A percentile compares a stretch with the other conserved stretches of the same genome.
phyloP scores from a whole-genome alignment of 2,888 invertebrate genomes.

The Eupithecia exiguata region DNA sequence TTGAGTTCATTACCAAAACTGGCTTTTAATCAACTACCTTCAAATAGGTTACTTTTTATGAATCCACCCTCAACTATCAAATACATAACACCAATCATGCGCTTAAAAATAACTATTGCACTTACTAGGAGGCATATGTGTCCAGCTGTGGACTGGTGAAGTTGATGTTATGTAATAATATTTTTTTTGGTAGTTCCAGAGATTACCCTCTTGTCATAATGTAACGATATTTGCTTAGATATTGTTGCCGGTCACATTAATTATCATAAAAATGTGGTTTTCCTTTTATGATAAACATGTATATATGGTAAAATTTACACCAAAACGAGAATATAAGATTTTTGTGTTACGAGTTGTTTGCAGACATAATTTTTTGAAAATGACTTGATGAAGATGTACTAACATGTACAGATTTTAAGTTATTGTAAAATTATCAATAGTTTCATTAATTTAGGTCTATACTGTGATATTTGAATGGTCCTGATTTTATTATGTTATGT shows the following conservation, averaged over 20 bases:
- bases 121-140: background rate
- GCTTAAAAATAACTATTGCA: too few species aligned
- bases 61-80: too few species aligned
- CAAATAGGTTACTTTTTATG: too few species aligned
- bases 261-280: background rate
- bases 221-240: background rate
- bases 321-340: too few species aligned
- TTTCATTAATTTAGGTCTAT: background rate
- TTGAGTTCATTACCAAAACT: too few species aligned
- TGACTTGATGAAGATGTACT: background rate
- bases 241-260: background rate
- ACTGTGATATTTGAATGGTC: too few species aligned
- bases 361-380: background rate
- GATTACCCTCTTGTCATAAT: background rate
- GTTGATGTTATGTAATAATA: background rate
- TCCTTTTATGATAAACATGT: background rate
- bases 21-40: too few species aligned
- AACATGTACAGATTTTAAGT: background rate
- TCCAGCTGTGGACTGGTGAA: background rate
- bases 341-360: background rate
- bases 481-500: constrained; percentile 38
- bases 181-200: background rate
- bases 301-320: background rate
- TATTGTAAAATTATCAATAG: background rate
- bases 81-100: too few species aligned